Base-by-base conservation (phyloP, 2,113 vertebrate species). In the Paramormyrops kingsleyae region DNA sequence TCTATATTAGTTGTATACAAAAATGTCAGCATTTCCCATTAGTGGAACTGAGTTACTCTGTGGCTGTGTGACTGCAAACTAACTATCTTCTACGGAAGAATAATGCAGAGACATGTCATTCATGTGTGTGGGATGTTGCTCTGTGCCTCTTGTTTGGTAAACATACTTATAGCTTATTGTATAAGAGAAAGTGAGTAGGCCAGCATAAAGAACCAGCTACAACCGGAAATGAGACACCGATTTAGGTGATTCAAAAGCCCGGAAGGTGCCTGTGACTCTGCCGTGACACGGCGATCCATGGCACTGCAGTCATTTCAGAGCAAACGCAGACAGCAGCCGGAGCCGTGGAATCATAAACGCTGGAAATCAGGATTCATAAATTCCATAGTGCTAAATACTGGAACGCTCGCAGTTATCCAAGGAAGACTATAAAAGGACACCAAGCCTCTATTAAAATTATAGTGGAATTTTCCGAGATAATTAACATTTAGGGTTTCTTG, bases 381-480 rank as follows among this genome's bases (percentile, higher is more conserved):
- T 88, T 88, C 52, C 5, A 5, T 39, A 42, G 52, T 44, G 53
- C 46, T 88, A 88, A 88, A 59, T 87, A 52, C n/a, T 87, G 85
- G 52, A 66, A 62, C 87, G 39, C 5, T 66, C 56, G 21, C 17
- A 46, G 56, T 59, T 88, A 46, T 88, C 56, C 59, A 42, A 8
- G 17, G 56, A 88, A 66, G 53, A 27, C 50, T 49, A 87, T 53
- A 53, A 53, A 87, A 87, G 13, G 83, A 84, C 50, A 53, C 50
- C 17, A 10, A 53, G 24, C 49, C 27, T 53, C 85, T 50, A 53
- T 87, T 87, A 87, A 87, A 87, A 87, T 53, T 87, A n/a, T 19
- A 88, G 19, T 42, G 44, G 56, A 88, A 56, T 62, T 88, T 88
- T 66, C 52, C 24, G 9, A 88, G 87, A 88, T 88, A 46, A 87